These are phyloP conservation scores for Burhinus oedicnemus DNA, from an alignment of 2,113 vertebrate species.

Conservation along the genomic window DNA sequence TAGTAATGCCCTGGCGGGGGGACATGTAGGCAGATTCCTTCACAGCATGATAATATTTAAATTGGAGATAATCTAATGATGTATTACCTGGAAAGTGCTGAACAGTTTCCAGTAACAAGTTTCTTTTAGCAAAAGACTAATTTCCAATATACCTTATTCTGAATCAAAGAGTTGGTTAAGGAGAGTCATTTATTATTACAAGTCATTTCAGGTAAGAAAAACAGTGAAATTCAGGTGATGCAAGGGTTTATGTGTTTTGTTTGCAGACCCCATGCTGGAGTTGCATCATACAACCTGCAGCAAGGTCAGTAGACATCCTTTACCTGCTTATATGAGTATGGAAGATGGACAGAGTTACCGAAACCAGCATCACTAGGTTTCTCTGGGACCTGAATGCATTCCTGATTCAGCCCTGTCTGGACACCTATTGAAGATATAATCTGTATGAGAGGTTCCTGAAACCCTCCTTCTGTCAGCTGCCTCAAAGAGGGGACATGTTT, in stretches of 20 bases:
- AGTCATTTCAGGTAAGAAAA: background rate
- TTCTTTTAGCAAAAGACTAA: background rate
- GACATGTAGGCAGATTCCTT: background rate
- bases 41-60: background rate
- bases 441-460: background rate
- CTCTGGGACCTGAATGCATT: background rate
- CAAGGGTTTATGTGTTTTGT: background rate
- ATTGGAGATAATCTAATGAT: background rate
- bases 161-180: background rate
- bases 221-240: background rate
- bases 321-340: background rate
- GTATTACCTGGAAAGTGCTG: background rate
- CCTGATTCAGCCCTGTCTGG: background rate
- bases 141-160: background rate
- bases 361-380: background rate
- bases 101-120: background rate
- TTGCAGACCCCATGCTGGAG: background rate
- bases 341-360: background rate
- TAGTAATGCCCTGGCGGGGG: background rate
- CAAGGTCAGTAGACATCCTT: background rate
- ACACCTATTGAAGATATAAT: fast-evolving
- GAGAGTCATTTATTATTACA: background rate
- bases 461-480: background rate
- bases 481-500: background rate
- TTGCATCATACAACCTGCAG: background rate